Evolutionary conservation across 1,140 invertebrate species (phyloP).

Genomic region (Hormaphis cornu): DNA sequence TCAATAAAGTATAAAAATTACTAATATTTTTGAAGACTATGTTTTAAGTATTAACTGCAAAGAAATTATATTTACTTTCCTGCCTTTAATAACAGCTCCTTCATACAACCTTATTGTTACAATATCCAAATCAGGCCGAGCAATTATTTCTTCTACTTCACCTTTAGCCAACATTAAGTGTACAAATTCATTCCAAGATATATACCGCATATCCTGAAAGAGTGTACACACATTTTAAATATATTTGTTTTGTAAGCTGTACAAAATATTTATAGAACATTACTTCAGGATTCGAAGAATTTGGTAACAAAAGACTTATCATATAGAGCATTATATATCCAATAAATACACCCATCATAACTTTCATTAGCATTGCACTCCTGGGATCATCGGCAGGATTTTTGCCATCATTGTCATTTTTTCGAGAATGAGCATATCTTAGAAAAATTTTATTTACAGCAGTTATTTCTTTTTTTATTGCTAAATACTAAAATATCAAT

Average conservation of each 20-base stretch:
- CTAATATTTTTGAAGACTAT: too few species aligned
- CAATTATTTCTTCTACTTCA: slow-evolving; percentile 79
- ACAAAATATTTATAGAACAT: not conserved
- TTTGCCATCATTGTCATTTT: slow-evolving; percentile 24
- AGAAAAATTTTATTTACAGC: not conserved
- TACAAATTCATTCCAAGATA: slow-evolving; percentile 93
- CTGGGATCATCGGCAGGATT: not conserved
- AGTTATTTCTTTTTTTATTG: not conserved
- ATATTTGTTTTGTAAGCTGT: slow-evolving; percentile 34
- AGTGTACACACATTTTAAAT: not conserved
- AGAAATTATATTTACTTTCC: slow-evolving; percentile 46
- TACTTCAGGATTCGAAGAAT: slow-evolving; percentile 22
- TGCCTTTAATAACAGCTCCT: slow-evolving; percentile 79
- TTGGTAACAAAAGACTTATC: not conserved
- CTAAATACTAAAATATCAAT: not conserved
- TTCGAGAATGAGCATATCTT: slow-evolving; percentile 5
- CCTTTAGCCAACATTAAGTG: slow-evolving; percentile 86
- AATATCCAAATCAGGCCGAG: slow-evolving; percentile 70
- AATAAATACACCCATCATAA: slow-evolving; percentile 2
- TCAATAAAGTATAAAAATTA: too few species aligned
- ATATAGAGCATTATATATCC: slow-evolving; percentile 1
- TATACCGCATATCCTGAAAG: slow-evolving; percentile 48
- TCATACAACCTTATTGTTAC: slow-evolving; percentile 74
- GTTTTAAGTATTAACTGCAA: not conserved
- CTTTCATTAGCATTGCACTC: slow-evolving; percentile 21